Conservation (phyloP, 2,113 vertebrate genomes). For the Saimiri boliviensis region DNA sequence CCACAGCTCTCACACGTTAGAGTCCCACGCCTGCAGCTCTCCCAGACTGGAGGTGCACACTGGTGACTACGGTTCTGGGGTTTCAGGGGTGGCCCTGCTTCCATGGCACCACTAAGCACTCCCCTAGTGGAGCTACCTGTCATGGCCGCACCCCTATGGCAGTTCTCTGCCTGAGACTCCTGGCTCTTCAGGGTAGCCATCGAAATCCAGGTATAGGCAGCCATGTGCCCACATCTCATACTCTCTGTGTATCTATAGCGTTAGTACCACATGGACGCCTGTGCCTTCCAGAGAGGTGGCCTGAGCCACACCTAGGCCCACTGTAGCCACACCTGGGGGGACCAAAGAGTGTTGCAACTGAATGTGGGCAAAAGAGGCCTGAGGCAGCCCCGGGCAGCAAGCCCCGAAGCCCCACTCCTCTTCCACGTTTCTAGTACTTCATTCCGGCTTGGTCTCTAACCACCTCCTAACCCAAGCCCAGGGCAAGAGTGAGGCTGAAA, state of each 20-base stretch:
- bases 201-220: not conserved
- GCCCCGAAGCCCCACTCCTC: not conserved
- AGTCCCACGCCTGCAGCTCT: not conserved
- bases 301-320: not conserved
- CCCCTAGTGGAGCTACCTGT: not conserved
- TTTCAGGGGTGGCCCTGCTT: not conserved
- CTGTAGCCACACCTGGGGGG: not conserved
- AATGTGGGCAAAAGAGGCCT: not conserved
- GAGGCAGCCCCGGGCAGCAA: not conserved
- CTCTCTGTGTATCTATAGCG: not conserved
- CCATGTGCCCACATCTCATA: not conserved
- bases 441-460: not conserved
- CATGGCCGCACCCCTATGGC: not conserved
- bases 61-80: not conserved
- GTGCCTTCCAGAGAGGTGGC: not conserved
- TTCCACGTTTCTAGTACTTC: not conserved
- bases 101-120: not conserved
- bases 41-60: not conserved
- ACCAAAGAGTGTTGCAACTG: not conserved
- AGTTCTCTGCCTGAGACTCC: not conserved
- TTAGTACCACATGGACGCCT: not conserved
- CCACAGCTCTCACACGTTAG: not conserved
- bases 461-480: no score
- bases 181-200: not conserved
- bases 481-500: not conserved